A percentile compares a stretch with the other conserved stretches of the same genome.
These are phyloP conservation scores for Eulacestoma nigropectus DNA, from an alignment of 2,113 vertebrate genomes.

Conservation along the genomic window DNA sequence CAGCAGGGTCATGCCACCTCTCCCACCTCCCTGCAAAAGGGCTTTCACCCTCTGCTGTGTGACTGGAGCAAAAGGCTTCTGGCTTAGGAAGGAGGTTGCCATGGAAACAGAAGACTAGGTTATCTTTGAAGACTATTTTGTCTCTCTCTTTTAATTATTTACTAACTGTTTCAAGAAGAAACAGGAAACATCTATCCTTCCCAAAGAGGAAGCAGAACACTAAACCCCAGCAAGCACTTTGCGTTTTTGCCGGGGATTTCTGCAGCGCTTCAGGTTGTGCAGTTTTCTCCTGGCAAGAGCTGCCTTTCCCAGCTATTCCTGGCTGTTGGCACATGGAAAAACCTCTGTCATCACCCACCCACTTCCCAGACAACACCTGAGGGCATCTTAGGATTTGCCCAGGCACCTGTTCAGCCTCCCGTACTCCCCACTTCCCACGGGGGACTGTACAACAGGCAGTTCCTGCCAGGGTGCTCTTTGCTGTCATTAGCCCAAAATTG, in stretches of 20 bases:
- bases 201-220: not conserved
- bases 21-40: not conserved
- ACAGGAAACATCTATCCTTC: conserved; percentile 12
- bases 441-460: not conserved
- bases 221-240: not conserved
- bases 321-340: not conserved
- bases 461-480: not conserved
- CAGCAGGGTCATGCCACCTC: not conserved
- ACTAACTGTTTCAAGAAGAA: conserved; percentile 53
- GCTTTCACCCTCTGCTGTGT: not conserved
- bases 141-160: conserved; percentile 67
- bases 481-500: fast-evolving
- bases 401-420: not conserved
- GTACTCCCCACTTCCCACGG: not conserved
- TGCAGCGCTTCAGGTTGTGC: not conserved
- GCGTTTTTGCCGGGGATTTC: not conserved
- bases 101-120: conserved; percentile 52
- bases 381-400: not conserved
- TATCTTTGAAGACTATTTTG: conserved; percentile 60
- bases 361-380: conserved; percentile 29
- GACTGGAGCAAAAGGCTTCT: conserved; percentile 10
- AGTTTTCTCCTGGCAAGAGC: not conserved
- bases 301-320: conserved; percentile 4
- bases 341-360: conserved; percentile 19
- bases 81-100: conserved; percentile 37